Percentiles rank a stretch among this genome's conserved stretches.
Evolutionary conservation across 1,140 invertebrate genomes (phyloP).

Genomic region (Drosophila jambulina): DNA sequence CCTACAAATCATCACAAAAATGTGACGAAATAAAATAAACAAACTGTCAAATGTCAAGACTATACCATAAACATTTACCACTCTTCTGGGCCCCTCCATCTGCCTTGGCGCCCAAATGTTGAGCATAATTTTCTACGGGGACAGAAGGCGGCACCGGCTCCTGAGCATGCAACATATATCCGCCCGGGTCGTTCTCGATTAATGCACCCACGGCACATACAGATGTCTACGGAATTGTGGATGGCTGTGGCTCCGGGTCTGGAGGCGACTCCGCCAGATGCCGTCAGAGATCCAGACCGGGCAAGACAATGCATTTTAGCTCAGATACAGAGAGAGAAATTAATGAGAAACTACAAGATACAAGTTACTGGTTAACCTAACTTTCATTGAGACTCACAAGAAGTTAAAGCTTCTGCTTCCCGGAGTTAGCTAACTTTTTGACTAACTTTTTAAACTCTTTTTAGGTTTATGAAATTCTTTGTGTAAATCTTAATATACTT

Average conservation of each 20-base stretch:
- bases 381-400: not conserved
- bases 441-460: too few relatives aligned
- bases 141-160: conserved; percentile 24
- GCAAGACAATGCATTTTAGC: conserved; percentile 52
- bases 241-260: conserved; percentile 6
- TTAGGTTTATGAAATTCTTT: not conserved
- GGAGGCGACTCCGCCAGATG: conserved; percentile 46
- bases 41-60: conserved; percentile 82
- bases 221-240: conserved; percentile 51
- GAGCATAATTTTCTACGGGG: conserved; percentile 44
- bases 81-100: conserved; percentile 28
- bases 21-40: conserved; percentile 83
- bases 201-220: conserved; percentile 41
- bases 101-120: conserved; percentile 11
- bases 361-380: rapidly evolving
- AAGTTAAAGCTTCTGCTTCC: not conserved
- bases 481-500: not conserved
- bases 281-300: conserved; percentile 38
- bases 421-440: too few relatives aligned
- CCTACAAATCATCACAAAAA: conserved; percentile 81
- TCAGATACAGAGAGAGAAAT: conserved; percentile 1
- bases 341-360: rapidly evolving
- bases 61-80: conserved; percentile 72
- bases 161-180: conserved; percentile 34
- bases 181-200: conserved; percentile 12